Base-by-base conservation (phyloP, 1,140 invertebrate genomes). In the Microplitis demolitor region DNA sequence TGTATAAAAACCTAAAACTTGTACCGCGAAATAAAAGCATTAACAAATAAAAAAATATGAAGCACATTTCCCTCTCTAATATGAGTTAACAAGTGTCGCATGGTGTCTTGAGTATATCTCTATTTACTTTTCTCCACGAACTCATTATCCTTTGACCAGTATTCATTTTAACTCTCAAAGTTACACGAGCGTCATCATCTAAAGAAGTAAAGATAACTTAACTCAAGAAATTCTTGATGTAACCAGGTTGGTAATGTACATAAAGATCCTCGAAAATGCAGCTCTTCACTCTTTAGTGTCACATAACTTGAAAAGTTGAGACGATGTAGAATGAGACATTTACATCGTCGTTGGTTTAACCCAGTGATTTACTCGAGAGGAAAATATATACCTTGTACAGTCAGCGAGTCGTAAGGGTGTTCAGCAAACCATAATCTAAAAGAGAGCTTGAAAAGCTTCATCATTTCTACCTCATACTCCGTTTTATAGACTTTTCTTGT, bases 191-290 rank as follows among this genome's bases (percentile, higher is more conserved):
- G 74, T 70, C 72, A 73, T 74, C 31, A 56, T 35, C 72, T 60
- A 71, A 56, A 73, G 37, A 56, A 60, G 39, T 45, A 11, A 45
- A 45, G 39, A 45, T 45, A 45, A 45, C 68, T 66, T 37, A 69
- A 61, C 71, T 71, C 71, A 78, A 79, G 77, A 78, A 75, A 78
- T 74, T 79, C 78, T 82, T 78, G 79, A 78, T 79, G 53, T 56
- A 82, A 77, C 76, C 75, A 56, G n/a, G 76, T 71, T 79, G 78
- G 78, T 83, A 85, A 83, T 82, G 82, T 45, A 45, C 6, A 45
- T 45, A 45, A 80, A 82, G 82, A 77, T 78, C 76, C 82, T 85
- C 80, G 80, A 81, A 83, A 77, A 61, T 79, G 78, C 82, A 39
- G 39, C 63, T 9, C 35, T 39, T 50, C 60, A 14, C 39, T 34